These are phyloP conservation scores for Nettapus auritus DNA, from an alignment of 2,113 vertebrate genomes.

Conservation along the genomic window DNA sequence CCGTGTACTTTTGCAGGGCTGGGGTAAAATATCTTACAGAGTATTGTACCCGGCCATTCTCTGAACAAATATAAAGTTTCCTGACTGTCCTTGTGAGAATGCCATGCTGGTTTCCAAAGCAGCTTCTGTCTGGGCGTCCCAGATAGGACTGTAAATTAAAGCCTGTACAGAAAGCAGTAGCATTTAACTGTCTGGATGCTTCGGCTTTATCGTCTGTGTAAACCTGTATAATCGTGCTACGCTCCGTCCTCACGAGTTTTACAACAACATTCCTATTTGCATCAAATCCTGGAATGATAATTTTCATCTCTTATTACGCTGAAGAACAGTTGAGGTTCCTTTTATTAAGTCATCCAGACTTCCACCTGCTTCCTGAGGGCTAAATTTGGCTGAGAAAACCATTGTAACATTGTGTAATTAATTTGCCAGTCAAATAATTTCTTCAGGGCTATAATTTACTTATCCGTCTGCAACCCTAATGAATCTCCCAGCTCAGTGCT, in stretches of 20 bases:
- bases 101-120: background rate
- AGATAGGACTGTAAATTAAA: background rate
- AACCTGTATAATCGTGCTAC: background rate
- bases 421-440: conserved; percentile 61
- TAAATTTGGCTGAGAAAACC: background rate
- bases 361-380: conserved; percentile 41
- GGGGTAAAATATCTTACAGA: background rate
- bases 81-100: background rate
- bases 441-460: conserved; percentile 46
- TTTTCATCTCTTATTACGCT: conserved; percentile 5
- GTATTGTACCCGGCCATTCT: background rate
- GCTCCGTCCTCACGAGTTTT: background rate
- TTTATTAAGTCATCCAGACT: conserved; percentile 38
- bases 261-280: background rate
- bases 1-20: background rate
- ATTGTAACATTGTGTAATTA: conserved; percentile 43
- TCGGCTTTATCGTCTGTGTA: background rate
- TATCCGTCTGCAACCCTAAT: conserved; percentile 12
- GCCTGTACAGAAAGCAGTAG: background rate
- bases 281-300: background rate
- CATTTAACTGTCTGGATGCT: background rate
- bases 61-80: background rate
- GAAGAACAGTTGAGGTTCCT: background rate
- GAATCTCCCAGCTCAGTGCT: background rate
- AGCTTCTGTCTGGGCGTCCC: background rate